Evolutionary conservation across 2,888 invertebrate genomes (phyloP).

Genomic region (Drosophila anomalata): DNA sequence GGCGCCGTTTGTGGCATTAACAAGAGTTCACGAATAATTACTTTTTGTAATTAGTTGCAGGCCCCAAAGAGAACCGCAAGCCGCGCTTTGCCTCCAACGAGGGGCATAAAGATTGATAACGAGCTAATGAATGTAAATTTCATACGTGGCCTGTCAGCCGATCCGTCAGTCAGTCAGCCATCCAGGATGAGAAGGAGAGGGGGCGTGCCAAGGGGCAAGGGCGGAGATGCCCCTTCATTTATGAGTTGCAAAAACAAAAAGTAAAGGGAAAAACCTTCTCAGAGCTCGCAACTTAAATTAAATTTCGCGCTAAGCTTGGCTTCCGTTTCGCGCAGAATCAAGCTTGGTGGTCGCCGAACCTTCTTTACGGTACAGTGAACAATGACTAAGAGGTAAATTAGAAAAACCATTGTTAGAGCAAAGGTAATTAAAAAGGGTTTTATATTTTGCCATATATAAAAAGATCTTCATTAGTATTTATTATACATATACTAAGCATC

Average conservation of each 20-base stretch:
- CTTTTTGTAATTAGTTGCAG: conserved; percentile 80
- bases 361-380: conserved; percentile 48
- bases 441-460: too few species aligned
- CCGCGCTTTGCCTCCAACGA: conserved; percentile 24
- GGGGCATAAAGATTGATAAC: conserved; percentile 81
- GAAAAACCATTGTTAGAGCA: neutral
- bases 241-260: conserved; percentile 31
- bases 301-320: conserved; percentile 74
- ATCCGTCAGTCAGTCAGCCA: conserved; percentile 39
- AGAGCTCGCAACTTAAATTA: conserved; percentile 64
- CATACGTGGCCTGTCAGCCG: conserved; percentile 60
- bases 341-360: conserved; percentile 30
- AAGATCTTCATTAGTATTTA: too few species aligned
- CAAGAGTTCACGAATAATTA: conserved; percentile 77
- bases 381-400: neutral
- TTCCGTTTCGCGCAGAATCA: conserved; percentile 60
- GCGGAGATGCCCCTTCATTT: conserved; percentile 35
- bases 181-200: conserved; percentile 21
- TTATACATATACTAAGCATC: too few species aligned
- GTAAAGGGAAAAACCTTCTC: conserved; percentile 15
- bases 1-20: conserved; percentile 54
- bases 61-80: conserved; percentile 58
- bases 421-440: neutral
- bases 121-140: conserved; percentile 82
- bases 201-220: neutral